Conservation (phyloP, 1,140 invertebrate genomes). For the Drosophila seguyi region DNA sequence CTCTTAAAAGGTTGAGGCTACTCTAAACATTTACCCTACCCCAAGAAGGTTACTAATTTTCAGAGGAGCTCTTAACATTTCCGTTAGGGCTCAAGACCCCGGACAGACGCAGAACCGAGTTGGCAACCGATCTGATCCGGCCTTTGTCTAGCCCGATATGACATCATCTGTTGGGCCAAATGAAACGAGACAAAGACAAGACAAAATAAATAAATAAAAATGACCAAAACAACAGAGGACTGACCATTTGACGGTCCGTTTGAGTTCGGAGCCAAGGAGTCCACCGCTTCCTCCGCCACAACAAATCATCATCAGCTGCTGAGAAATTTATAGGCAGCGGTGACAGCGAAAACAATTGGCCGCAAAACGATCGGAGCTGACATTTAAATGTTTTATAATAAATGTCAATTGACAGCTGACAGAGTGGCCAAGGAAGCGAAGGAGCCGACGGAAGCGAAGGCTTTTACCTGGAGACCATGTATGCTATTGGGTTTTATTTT, state of each 20-base stretch:
- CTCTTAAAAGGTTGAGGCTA: neutral
- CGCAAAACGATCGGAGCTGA: constrained; percentile 54
- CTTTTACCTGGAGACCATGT: constrained; percentile 62
- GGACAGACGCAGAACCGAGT: neutral
- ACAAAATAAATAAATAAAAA: constrained; percentile 24
- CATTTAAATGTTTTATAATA: constrained; percentile 82
- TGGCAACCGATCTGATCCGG: constrained; percentile 30
- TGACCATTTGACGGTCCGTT: constrained; percentile 52
- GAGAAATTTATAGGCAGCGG: constrained; percentile 57
- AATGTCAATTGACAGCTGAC: constrained; percentile 77
- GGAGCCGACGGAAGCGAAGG: constrained; percentile 12
- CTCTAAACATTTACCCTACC: too few relatives aligned
- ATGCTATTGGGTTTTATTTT: constrained; percentile 11
- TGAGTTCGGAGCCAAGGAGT: constrained; percentile 30
- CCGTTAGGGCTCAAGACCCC: constrained; percentile 22
- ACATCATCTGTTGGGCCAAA: constrained; percentile 50
- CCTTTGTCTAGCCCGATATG: constrained; percentile 50
- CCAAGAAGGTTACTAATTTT: constrained; percentile 17
- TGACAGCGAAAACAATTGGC: constrained; percentile 49
- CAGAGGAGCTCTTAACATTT: constrained; percentile 28
- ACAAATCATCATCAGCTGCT: constrained; percentile 45
- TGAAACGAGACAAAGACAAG: constrained; percentile 27
- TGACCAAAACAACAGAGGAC: constrained; percentile 51
- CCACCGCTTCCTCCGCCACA: constrained; percentile 13
- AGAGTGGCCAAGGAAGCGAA: constrained; percentile 46